Evolutionary conservation across 2,888 invertebrate species (phyloP).

Genomic region (Coremacera marginata): DNA sequence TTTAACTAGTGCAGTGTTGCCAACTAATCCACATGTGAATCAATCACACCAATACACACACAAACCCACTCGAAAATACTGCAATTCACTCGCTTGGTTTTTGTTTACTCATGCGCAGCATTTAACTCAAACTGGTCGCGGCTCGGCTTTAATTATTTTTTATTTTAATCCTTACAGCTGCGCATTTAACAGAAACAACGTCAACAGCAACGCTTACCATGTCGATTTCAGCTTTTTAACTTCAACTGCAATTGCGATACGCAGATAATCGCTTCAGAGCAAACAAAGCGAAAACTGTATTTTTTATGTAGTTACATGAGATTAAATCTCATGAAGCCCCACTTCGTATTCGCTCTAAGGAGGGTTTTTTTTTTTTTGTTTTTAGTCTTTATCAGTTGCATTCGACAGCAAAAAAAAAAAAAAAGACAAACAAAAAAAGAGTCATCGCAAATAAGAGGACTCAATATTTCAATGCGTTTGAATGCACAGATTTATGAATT

Average conservation of each 20-base stretch:
- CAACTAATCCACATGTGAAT: conserved; percentile 12
- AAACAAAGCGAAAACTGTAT: neutral
- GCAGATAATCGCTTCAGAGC: conserved; percentile 29
- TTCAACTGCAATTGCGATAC: conserved; percentile 13
- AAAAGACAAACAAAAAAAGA: no score
- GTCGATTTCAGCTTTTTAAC: neutral
- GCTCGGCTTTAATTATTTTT: conserved; percentile 2
- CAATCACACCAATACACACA: neutral
- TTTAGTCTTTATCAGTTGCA: no score
- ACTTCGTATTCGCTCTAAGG: neutral
- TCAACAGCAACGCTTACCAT: neutral
- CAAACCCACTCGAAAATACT: neutral
- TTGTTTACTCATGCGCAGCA: conserved; percentile 3
- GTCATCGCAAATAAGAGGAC: neutral
- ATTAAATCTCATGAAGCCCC: neutral
- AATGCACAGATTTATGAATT: no score
- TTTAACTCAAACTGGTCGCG: neutral
- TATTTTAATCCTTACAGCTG: neutral
- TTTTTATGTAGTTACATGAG: neutral
- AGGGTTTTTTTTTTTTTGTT: no score
- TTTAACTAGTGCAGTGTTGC: conserved; percentile 2
- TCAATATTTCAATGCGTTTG: neutral
- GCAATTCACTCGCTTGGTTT: neutral
- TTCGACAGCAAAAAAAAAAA: no score
- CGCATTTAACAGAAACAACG: neutral